Base-by-base conservation (phyloP, 2,797 vertebrate genomes). In the Lemur catta region DNA sequence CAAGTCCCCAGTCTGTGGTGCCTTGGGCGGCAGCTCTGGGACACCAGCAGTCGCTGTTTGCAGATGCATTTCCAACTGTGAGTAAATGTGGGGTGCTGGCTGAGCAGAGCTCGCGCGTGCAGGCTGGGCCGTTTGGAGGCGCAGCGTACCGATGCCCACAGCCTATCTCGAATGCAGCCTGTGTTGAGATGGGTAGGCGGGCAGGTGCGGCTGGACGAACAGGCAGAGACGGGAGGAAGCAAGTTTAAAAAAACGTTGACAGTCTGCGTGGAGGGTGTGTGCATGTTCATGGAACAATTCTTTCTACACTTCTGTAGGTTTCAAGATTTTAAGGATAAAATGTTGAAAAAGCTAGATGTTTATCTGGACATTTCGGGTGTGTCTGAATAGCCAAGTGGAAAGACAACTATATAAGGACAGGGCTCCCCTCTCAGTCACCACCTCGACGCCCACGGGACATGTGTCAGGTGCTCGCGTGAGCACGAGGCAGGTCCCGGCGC, bases 401-500 rank as follows among this genome's bases (percentile, higher is more conserved):
- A 35, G 88, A n/a, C 38, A 46, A 8, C 50, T 57, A 5, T 18
- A 8, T 55, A 3, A 50, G 55, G 75, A 28, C 2, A 6, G 4
- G 6, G 88, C 35, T 30, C 38, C 50, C 59, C 46, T 24, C 33
- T 63, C 5, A n/a, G 48, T 33, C 0, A 1, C 4, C 1, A 0
- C 59, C 15, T 12, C 5, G 0, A 8, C 0, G 12, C 57, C 80
- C 1, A 20, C 0, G 30, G 79, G 41, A 38, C 46, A n/a, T 2
- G 3, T 2, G 38, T 41, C 35, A 18, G 24, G 35, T 10, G 15
- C 35, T 41, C 3, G 43, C 6, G 6, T 2, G 46, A 24, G 28
- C 26, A 14, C 0, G 8, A 11, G 1, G 3, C 61, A 0, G 18
- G 75, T 20, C 38, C 2, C 4, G 0, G 67, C 3, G 14, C 50